Base-by-base conservation (phyloP, 2,888 invertebrate species). In the Elgonia sp. region DNA sequence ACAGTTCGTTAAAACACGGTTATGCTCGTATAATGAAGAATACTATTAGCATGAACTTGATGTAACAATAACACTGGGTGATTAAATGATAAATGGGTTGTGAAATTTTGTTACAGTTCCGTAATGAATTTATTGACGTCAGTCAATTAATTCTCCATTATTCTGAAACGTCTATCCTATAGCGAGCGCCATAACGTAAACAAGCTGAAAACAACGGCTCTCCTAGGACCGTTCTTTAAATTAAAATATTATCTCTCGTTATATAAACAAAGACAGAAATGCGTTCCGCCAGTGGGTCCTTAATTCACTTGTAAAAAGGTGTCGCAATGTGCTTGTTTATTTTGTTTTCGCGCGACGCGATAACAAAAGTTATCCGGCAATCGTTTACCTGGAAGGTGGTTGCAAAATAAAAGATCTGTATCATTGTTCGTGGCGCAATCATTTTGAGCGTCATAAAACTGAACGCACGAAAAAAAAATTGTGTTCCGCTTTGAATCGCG, bases 401-500 rank as follows among this genome's bases (percentile, higher is more conserved):
- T 86, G 85, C 80, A 70, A 86, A 80, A 84, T 65, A 55, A 53
- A 29, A 50, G 60, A 76, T 81, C 55, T 1, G 21, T 76, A 86
- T 81, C 85, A 21, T 18, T 21, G 53, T 62, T 69, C 80, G 42
- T 70, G 69, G 69, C 62, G 75, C 21, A 80, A 75, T 81, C 67
- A 50, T 67, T 85, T 65, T 57, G 53, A 65, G 42, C 80, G 84
- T 84, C 84, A 84, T 65, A 79, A 84, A 70, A 84, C 37, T 39
- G 65, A 84, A 63, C 46, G 55, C 62, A 29, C 60, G 60, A 53
- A 73, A 79, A 84, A 79, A 60, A 46, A 14, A 14, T 20, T 76
- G 72, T 80, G 73, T 79, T 85, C 85, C 73, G 67, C 67, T 85
- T 80, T 50, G 63, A 60, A 85, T 85, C 53, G 67, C 85, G 67